These are phyloP conservation scores for Holocentrus rufus DNA, from an alignment of 2,797 vertebrate species.

Conservation along the genomic window DNA sequence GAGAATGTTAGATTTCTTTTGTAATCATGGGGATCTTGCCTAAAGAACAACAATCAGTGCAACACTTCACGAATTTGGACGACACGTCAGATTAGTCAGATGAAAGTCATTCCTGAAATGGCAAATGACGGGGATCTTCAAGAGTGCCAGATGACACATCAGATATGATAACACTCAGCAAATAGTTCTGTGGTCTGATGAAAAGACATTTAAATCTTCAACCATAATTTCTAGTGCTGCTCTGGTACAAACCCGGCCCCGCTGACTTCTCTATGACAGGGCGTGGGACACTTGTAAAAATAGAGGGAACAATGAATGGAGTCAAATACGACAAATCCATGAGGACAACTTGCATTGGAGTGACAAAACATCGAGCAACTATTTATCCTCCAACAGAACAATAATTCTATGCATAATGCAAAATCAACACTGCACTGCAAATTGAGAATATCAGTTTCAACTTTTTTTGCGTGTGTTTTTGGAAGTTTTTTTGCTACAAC, in stretches of 20 bases:
- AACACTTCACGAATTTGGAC: conserved; percentile 3
- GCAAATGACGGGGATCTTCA: background rate
- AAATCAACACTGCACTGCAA: too few relatives aligned
- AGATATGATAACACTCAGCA: background rate
- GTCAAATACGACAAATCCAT: too few relatives aligned
- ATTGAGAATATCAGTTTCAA: too few relatives aligned
- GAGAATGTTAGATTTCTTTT: background rate
- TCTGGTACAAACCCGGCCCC: conserved; percentile 3
- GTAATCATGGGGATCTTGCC: background rate
- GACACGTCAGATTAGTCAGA: background rate
- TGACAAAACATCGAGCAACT: too few relatives aligned
- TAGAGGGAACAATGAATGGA: too few relatives aligned
- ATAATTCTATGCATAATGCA: too few relatives aligned
- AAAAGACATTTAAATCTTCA: conserved; percentile 22
- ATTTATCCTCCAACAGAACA: too few relatives aligned
- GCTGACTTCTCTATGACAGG: background rate
- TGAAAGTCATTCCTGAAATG: too few relatives aligned
- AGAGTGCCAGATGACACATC: background rate
- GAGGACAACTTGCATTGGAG: too few relatives aligned
- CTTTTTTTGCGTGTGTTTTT: too few relatives aligned
- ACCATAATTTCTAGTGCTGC: conserved; percentile 1
- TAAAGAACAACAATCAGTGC: background rate
- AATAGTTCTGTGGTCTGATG: conserved; percentile 3
- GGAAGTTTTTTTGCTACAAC: too few relatives aligned
- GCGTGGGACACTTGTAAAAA: too few relatives aligned